Evolutionary conservation across 1,140 invertebrate species (phyloP), one percentile per base, ranked within the genome.

Genomic region (Drosophila leontia): DNA sequence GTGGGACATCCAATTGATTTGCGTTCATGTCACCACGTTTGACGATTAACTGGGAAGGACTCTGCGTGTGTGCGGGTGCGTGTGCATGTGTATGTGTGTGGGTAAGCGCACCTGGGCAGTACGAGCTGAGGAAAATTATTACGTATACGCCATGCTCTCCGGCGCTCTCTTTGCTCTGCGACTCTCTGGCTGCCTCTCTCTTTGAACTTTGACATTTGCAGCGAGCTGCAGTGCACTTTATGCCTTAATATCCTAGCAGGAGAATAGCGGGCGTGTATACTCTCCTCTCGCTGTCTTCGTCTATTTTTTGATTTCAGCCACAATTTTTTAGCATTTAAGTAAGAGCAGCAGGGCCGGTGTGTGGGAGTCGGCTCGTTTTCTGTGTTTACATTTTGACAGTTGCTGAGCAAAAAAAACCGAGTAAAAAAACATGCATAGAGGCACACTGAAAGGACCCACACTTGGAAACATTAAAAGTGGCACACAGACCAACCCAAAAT

Each of bases 141-240:
- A 77, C 71, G 75, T 76, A 75, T 75, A 76, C 53, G 53, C 45
- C 29, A 50, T n/a, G 44, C 51, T 69, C 47, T 51, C 53, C 53
- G 17, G 51, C 51, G 9, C 41, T 42, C 51, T 56, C 50, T 41
- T 55, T 55, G 41, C 61, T 64, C 41, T 63, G 53, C 47, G 48
- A 19, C 44, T 75, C 67, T 60, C 56, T 34, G 15, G 19, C 32
- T 29, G 37, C 29, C 59, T 65, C 59, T 44, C 34, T 67, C 62
- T 59, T 34, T 78, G 72, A 78, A 78, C 75, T 78, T 78, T 78
- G 75, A 78, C 75, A 78, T 78, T 78, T 78, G 56, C 72, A 53
- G 47, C 41, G 47, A 53, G 63, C 62, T 77, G 75, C 75, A 76
- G 45, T 76, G 75, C 75, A 76, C 56, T 77, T 77, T 68, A 64